Percentiles rank a stretch among this genome's conserved stretches.
Evolutionary conservation across 2,888 invertebrate species (phyloP).

Genomic region (Perizoma affinitatum): DNA sequence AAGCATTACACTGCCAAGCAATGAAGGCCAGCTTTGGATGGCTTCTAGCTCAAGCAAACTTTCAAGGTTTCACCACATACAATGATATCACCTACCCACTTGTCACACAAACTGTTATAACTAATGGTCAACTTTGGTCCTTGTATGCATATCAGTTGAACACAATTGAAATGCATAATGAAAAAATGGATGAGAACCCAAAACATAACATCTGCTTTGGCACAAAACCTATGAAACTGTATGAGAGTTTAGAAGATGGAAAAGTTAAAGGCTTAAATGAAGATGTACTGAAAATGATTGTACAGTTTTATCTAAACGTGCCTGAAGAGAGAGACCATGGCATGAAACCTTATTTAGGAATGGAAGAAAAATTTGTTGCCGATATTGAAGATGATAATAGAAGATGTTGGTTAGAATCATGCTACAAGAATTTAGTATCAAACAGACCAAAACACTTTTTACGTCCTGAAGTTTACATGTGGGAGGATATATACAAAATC

Average conservation of each 20-base stretch:
- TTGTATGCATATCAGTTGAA: conserved; percentile 97
- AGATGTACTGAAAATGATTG: conserved; percentile 87
- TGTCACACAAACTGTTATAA: conserved; percentile 93
- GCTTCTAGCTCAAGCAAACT: conserved; percentile 90
- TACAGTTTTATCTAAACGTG: conserved; percentile 89
- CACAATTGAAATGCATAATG: conserved; percentile 88
- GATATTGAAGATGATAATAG: conserved; percentile 88
- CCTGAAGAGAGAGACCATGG: conserved; percentile 86
- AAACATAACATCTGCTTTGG: conserved; percentile 92
- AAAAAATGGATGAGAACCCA: conserved; percentile 86
- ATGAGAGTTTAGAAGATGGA: conserved; percentile 88
- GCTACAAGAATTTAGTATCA: conserved; percentile 87
- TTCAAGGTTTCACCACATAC: conserved; percentile 94
- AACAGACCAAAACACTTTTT: conserved; percentile 86
- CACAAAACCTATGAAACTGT: conserved; percentile 88
- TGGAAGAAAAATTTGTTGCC: conserved; percentile 83
- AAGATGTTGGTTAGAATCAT: conserved; percentile 87
- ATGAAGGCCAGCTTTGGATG: conserved; percentile 92
- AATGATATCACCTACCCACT: conserved; percentile 96
- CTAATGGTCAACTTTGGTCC: conserved; percentile 94
- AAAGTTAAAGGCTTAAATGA: conserved; percentile 92
- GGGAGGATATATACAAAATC: conserved; percentile 93
- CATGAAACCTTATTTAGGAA: conserved; percentile 89
- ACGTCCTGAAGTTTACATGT: conserved; percentile 88
- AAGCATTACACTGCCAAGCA: conserved; percentile 89